Evolutionary conservation across 2,888 invertebrate genomes (phyloP).

Genomic region (Tiliacea citrago): DNA sequence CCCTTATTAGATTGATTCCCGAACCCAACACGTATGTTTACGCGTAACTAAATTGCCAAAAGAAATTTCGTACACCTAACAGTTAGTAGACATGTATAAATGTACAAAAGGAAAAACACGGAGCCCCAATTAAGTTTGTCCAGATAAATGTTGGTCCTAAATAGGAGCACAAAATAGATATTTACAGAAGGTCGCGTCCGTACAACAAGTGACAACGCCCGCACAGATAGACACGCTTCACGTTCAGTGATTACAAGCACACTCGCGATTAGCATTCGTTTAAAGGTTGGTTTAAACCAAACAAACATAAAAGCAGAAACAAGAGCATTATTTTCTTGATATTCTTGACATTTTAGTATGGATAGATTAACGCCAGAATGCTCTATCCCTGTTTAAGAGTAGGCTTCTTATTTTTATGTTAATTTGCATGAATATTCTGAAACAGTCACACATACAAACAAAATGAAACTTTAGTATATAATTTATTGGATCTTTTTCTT

Average conservation of each 20-base stretch:
- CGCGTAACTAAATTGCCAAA: conserved; percentile 64
- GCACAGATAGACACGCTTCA: background rate
- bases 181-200: conserved; percentile 7
- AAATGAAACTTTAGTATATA: too few relatives aligned
- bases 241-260: background rate
- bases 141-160: conserved; percentile 83
- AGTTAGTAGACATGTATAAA: conserved; percentile 66
- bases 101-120: conserved; percentile 75
- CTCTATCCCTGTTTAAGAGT: background rate
- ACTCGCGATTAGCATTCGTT: background rate
- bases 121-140: conserved; percentile 82
- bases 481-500: too few relatives aligned
- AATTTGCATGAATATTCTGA: too few relatives aligned
- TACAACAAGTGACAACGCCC: background rate
- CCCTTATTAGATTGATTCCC: conserved; percentile 63
- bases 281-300: background rate
- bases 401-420: too few relatives aligned
- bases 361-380: background rate
- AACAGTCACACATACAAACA: too few relatives aligned
- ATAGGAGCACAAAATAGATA: conserved; percentile 42
- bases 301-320: background rate
- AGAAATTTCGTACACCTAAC: conserved; percentile 61
- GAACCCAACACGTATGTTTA: conserved; percentile 60
- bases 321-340: background rate
- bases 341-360: background rate